Conservation (phyloP, 2,797 vertebrate species). For the Gallinago nigripennis region DNA sequence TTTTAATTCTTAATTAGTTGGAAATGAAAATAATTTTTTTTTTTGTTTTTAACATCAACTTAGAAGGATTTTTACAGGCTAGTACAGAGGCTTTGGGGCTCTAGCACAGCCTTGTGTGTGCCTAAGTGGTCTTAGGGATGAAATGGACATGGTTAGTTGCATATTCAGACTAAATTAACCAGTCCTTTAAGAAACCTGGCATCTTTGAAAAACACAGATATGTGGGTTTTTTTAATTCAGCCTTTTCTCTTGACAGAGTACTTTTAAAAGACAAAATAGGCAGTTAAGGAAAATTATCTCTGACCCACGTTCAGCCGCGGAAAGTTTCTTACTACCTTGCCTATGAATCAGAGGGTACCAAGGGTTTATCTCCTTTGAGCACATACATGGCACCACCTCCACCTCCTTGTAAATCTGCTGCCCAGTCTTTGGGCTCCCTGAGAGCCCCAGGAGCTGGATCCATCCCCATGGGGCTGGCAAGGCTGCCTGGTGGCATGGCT, state of each 20-base stretch:
- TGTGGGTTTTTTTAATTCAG: not conserved
- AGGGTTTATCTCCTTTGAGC: not conserved
- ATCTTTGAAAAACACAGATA: not conserved
- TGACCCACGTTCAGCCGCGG: not conserved
- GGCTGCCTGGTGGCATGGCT: accelerated
- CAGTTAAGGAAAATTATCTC: not conserved
- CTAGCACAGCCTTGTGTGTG: not conserved
- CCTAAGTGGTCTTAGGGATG: not conserved
- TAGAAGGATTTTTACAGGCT: not conserved
- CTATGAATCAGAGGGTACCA: not conserved
- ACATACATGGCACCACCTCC: accelerated
- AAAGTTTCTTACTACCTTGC: not conserved
- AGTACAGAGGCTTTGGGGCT: not conserved
- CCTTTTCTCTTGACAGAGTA: not conserved
- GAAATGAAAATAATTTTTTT: not conserved
- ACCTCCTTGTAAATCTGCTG: not conserved
- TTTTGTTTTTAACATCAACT: not conserved
- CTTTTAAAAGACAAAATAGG: not conserved
- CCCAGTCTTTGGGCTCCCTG: accelerated
- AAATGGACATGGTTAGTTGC: not conserved
- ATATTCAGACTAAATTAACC: not conserved
- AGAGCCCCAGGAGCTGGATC: not conserved
- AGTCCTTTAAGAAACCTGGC: not conserved
- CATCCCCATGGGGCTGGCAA: accelerated
- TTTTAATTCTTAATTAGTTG: not conserved